A percentile compares a stretch with the other conserved stretches of the same genome.
phyloP scores from a whole-genome alignment of 2,113 vertebrate genomes.

The Capra hircus region DNA sequence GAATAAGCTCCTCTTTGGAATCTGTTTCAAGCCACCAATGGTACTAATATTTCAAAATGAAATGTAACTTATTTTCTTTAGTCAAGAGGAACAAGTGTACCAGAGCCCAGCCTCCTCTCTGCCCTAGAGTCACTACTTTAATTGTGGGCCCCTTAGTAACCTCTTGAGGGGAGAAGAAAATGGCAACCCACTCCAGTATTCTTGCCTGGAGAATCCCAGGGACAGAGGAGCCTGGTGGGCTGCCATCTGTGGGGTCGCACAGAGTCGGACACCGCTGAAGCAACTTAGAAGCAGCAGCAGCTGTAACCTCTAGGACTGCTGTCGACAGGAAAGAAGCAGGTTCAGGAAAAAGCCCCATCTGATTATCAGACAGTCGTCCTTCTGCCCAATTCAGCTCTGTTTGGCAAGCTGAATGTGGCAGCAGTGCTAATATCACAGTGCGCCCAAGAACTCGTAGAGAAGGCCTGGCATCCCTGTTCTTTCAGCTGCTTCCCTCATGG shows the following conservation, averaged over 20 bases:
- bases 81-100: not conserved
- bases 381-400: not conserved
- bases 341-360: not conserved
- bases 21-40: not conserved
- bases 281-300: not conserved
- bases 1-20: not conserved
- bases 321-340: not conserved
- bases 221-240: not conserved
- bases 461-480: not conserved
- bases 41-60: not conserved
- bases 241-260: fast-evolving
- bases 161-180: not conserved
- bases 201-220: not conserved
- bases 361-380: not conserved
- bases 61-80: not conserved
- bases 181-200: not conserved
- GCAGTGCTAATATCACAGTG: no score
- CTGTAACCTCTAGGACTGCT: not conserved
- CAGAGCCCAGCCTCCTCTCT: not conserved
- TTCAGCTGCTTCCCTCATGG: not conserved
- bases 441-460: not conserved
- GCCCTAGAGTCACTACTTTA: not conserved
- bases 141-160: not conserved
- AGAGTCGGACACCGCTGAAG: not conserved
- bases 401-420: not conserved